Evolutionary conservation across 1,140 invertebrate species (phyloP).

Genomic region (Cecropterus lyciades): DNA sequence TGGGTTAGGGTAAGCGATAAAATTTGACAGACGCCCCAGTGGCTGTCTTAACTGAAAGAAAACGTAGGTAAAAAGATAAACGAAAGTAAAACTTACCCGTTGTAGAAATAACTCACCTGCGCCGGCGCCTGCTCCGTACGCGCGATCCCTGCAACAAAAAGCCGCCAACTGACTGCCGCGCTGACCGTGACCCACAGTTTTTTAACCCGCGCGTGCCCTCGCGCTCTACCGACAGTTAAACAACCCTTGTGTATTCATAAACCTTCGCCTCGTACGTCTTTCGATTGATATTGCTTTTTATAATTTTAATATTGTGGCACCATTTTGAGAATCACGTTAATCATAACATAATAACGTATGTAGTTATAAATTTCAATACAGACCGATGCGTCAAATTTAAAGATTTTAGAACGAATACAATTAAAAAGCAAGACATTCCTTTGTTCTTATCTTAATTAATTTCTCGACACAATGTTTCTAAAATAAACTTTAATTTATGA

Average conservation of each 20-base stretch:
- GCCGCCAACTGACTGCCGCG: slow-evolving; percentile 54
- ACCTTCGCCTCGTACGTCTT: slow-evolving; percentile 35
- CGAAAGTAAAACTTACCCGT: slow-evolving; percentile 8
- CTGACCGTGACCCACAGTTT: slow-evolving; percentile 71
- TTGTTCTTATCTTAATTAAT: slow-evolving; percentile 55
- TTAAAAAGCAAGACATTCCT: slow-evolving; percentile 5
- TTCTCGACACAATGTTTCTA: slow-evolving; percentile 51
- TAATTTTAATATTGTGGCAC: neutral
- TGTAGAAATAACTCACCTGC: slow-evolving; percentile 44
- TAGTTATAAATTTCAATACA: no score
- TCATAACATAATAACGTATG: no score
- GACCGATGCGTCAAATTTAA: neutral
- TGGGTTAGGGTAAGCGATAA: no score
- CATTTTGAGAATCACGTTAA: neutral
- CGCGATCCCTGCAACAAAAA: slow-evolving; percentile 56
- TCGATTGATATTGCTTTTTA: slow-evolving; percentile 8
- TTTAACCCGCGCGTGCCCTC: slow-evolving; percentile 70
- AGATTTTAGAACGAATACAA: neutral
- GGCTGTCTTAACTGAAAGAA: no score
- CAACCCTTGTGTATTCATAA: slow-evolving; percentile 78
- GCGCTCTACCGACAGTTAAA: slow-evolving; percentile 49
- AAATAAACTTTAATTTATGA: slow-evolving; percentile 45
- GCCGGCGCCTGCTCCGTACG: slow-evolving; percentile 57
- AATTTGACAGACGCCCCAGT: no score
- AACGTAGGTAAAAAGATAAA: slow-evolving; percentile 6